A percentile compares a stretch with the other conserved stretches of the same genome.
Evolutionary conservation across 2,113 vertebrate genomes (phyloP).

Genomic region (Laticauda laticaudata): DNA sequence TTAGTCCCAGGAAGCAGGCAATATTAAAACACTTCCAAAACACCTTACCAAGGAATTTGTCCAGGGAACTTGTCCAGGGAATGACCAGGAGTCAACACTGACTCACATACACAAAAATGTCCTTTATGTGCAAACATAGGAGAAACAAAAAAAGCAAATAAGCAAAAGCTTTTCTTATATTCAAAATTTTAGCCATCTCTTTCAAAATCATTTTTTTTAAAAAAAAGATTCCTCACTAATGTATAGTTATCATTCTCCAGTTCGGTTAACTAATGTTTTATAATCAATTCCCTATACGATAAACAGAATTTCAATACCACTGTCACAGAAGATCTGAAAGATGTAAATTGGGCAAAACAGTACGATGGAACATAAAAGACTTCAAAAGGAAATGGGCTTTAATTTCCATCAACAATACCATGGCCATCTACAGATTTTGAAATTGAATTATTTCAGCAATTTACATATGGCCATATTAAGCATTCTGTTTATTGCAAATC

Average conservation of each 20-base stretch:
- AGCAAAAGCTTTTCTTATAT: slow-evolving; percentile 45
- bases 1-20: not conserved
- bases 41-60: not conserved
- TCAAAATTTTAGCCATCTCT: slow-evolving; percentile 27
- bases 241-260: not conserved
- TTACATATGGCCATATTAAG: slow-evolving; percentile 25
- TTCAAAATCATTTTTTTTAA: not conserved
- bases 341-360: slow-evolving; percentile 45
- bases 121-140: slow-evolving; percentile 33
- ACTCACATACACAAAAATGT: slow-evolving; percentile 26
- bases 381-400: slow-evolving; percentile 31
- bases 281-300: not conserved
- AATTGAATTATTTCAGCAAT: slow-evolving; percentile 46
- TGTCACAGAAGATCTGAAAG: slow-evolving; percentile 18
- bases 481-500: not conserved
- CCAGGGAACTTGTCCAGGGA: not conserved
- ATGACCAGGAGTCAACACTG: not conserved
- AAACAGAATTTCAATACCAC: not conserved
- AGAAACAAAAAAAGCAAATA: slow-evolving; percentile 60
- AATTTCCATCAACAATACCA: slow-evolving; percentile 48
- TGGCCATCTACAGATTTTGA: slow-evolving; percentile 57
- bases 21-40: not conserved
- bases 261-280: not conserved
- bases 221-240: not conserved
- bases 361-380: slow-evolving; percentile 54